Conservation (phyloP, 2,888 invertebrate genomes). For the Pammene fasciana region DNA sequence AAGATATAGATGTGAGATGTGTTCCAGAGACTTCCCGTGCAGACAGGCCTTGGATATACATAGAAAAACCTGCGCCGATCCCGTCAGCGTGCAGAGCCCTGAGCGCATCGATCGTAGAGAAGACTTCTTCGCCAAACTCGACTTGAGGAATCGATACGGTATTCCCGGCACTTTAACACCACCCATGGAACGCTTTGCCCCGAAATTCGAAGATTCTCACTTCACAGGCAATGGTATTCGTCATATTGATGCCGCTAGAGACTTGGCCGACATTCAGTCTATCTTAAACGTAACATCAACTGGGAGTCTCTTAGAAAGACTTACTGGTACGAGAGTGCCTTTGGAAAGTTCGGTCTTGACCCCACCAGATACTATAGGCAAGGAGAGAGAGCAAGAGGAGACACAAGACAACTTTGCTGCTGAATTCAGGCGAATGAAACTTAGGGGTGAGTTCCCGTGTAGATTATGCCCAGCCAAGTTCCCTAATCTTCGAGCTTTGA, state of each 20-base stretch:
- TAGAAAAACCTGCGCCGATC: constrained; percentile 73
- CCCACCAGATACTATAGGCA: constrained; percentile 72
- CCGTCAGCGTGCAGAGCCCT: constrained; percentile 73
- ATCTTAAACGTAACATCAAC: constrained; percentile 91
- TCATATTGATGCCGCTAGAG: constrained; percentile 85
- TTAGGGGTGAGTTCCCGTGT: constrained; percentile 95
- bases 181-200: constrained; percentile 73
- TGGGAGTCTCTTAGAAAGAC: constrained; percentile 86
- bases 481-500: constrained; percentile 93
- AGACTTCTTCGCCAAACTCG: constrained; percentile 91
- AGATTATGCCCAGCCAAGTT: constrained; percentile 94
- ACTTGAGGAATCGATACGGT: constrained; percentile 87
- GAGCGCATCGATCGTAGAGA: constrained; percentile 85
- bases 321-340: constrained; percentile 76
- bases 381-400: constrained; percentile 84
- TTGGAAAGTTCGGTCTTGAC: constrained; percentile 73
- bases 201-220: constrained; percentile 73
- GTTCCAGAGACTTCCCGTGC: constrained; percentile 88
- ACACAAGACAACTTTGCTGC: constrained; percentile 92
- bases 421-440: constrained; percentile 94
- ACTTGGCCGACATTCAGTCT: constrained; percentile 93
- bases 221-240: constrained; percentile 69
- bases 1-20: constrained; percentile 87
- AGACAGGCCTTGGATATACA: constrained; percentile 87
- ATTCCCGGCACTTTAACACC: constrained; percentile 76